Evolutionary conservation across 1,140 invertebrate species (phyloP), one percentile per base, ranked within the genome.

Genomic region (Tetragonula clypearis): DNA sequence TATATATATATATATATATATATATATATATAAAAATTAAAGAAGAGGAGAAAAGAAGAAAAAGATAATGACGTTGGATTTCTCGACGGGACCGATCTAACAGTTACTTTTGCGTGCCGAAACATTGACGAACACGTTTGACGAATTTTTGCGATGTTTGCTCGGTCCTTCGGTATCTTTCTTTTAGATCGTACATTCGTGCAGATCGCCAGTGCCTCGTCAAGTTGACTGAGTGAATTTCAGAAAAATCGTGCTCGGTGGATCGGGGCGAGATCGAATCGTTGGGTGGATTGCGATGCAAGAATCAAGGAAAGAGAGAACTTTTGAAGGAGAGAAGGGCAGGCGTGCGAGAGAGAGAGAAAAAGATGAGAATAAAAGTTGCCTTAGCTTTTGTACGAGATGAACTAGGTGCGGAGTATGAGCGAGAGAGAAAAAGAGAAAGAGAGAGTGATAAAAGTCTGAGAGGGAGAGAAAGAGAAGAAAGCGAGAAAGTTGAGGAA

Each of bases 321-420:
- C 74, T 73, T 41, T 75, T 6, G 8, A 35, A 62, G 65, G 55
- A n/a, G 49, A n/a, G 1, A 8, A 69, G 56, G 41, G 15, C 60
- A 41, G 68, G 68, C 35, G 82, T 49, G 41, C 35, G 73, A 79
- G 68, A 72, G 30, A 85, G 41, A 69, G n/a, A n/a, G n/a, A 41
- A 23, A 65, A 72, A 15, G 65, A 15, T 21, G 49, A 86, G n/a
- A 3, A 68, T 17, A 30, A 86, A 92, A 79, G 88, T 93, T 93
- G 93, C 92, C 92, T 93, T 93, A 93, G 91, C 88, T 93, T 93
- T 93, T 93, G 90, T 93, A 93, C 90, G 90, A 92, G 86, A 87
- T 73, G 86, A 88, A 69, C 15, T 49, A 68, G 79, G 15, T 76
- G 76, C 19, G 11, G 30, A 58, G 79, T 77, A 78, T 21, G 30